Evolutionary conservation across 2,888 invertebrate species (phyloP), one percentile per base, ranked within the genome.

Genomic region (Tortrix viridana): DNA sequence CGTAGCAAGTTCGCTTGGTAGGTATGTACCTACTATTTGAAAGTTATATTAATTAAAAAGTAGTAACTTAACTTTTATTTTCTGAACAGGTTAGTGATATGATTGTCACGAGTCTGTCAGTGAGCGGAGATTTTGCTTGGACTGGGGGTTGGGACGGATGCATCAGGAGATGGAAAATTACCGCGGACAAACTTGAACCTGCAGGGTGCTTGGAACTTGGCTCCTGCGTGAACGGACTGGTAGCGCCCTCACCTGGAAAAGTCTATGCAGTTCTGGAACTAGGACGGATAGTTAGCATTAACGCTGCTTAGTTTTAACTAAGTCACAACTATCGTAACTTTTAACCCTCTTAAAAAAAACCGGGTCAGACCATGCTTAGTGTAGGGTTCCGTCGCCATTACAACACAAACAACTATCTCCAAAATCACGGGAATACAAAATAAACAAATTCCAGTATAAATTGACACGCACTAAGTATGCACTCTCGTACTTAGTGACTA

Each of bases 71-170:
- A 32, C 19, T 37, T 41, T n/a, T 38, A 38, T 23, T 46, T 1
- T 44, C 32, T 32, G 9, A 32, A 22, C 73, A 92, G 92, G 89
- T 83, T 1, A 92, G 92, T 66, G 88, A 91, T 59, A 88, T 92
- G 90, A 90, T 92, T 68, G 76, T 94, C 41, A 93, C 93, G 54
- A 86, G 88, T 66, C 67, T 94, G 47, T 84, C 89, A 23, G 78
- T 86, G 5, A 85, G 79, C 16, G 85, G 88, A 0, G 79, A 82
- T 63, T 79, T 82, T 66, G 86, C 90, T 5, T 95, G 93, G 86
- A 93, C 93, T 0, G 94, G 91, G 1, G 94, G 94, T 9, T 90
- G 93, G 84, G 93, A 94, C 68, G 94, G 94, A 16, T 80, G 80
- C 60, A 80, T 94, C 43, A 83, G 85, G 53, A 77, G 91, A 23